Percentiles rank a stretch among this genome's conserved stretches.
These are phyloP conservation scores for Petrocephalus sullivani DNA, from an alignment of 2,797 vertebrate species.

Conservation along the genomic window DNA sequence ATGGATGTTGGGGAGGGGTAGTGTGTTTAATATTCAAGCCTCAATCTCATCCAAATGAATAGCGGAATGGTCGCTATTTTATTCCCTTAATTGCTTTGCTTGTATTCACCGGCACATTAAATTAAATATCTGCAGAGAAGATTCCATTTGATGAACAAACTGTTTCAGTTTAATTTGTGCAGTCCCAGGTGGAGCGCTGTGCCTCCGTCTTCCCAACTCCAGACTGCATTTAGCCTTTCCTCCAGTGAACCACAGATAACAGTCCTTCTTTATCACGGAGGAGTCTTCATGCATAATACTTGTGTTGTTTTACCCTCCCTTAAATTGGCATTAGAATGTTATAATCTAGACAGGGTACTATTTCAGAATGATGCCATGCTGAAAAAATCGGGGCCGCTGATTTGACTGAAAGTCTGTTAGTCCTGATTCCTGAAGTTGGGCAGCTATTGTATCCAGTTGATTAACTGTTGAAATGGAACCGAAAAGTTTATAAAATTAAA, in stretches of 20 bases:
- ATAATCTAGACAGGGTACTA: background rate
- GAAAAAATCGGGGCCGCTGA: background rate
- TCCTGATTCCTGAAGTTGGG: background rate
- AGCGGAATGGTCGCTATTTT: constrained; percentile 47
- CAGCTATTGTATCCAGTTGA: background rate
- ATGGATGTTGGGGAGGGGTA: background rate
- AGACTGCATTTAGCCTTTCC: constrained; percentile 16
- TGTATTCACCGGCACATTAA: constrained; percentile 43
- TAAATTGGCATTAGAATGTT: background rate
- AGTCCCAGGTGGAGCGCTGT: constrained; percentile 22
- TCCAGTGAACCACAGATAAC: constrained; percentile 23
- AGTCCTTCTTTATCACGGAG: constrained; percentile 16
- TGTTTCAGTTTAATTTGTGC: constrained; percentile 27
- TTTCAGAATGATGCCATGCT: constrained; percentile 16
- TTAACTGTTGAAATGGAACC: background rate
- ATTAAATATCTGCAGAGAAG: constrained; percentile 45
- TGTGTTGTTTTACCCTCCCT: background rate
- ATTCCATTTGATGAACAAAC: constrained; percentile 36
- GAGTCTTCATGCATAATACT: constrained; percentile 3
- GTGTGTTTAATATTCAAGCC: constrained; percentile 16
- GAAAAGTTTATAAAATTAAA: background rate
- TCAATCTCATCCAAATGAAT: constrained; percentile 51
- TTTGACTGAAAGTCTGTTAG: background rate
- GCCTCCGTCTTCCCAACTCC: constrained; percentile 19
- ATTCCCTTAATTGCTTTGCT: constrained; percentile 49